phyloP scores from a whole-genome alignment of 92 coral and sea anemone genomes.

The Phenganax stokvisi region DNA sequence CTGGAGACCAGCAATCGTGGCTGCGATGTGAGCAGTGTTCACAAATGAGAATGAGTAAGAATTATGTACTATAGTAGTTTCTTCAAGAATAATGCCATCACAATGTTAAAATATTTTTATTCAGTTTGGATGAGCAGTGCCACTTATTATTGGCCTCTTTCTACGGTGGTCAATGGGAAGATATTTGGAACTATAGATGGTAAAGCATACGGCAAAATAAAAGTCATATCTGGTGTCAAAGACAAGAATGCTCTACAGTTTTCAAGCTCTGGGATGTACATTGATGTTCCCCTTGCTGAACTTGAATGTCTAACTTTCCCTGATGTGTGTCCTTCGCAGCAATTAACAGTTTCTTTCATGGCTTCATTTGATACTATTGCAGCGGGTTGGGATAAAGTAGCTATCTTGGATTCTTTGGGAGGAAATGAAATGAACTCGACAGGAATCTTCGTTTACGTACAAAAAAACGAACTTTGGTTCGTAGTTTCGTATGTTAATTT shows the following conservation, averaged over 20 bases:
- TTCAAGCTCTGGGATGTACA: conserved; percentile 47
- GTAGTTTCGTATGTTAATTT: conserved; percentile 47
- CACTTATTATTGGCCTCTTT: conserved; percentile 78
- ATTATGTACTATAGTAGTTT: neutral
- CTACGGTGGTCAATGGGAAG: conserved; percentile 55
- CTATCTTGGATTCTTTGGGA: conserved; percentile 63
- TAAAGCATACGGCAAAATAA: conserved; percentile 55
- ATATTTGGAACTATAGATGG: conserved; percentile 69
- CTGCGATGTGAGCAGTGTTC: too few relatives aligned
- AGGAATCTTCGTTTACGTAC: conserved; percentile 69
- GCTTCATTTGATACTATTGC: conserved; percentile 59
- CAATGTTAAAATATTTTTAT: neutral
- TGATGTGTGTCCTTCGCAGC: conserved; percentile 46
- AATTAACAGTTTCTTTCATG: conserved; percentile 65
- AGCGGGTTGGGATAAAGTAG: conserved; percentile 56
- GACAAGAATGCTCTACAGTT: conserved; percentile 54
- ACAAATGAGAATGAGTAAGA: too few relatives aligned
- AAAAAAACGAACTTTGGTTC: conserved; percentile 46
- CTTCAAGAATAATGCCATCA: neutral
- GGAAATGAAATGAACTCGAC: conserved; percentile 36
- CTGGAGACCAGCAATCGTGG: too few relatives aligned
- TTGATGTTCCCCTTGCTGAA: conserved; percentile 46
- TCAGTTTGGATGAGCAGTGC: conserved; percentile 91
- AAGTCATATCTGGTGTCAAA: conserved; percentile 40
- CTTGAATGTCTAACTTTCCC: conserved; percentile 62